Base-by-base conservation (phyloP, 2,888 invertebrate genomes). In the Synergus itoensis region DNA sequence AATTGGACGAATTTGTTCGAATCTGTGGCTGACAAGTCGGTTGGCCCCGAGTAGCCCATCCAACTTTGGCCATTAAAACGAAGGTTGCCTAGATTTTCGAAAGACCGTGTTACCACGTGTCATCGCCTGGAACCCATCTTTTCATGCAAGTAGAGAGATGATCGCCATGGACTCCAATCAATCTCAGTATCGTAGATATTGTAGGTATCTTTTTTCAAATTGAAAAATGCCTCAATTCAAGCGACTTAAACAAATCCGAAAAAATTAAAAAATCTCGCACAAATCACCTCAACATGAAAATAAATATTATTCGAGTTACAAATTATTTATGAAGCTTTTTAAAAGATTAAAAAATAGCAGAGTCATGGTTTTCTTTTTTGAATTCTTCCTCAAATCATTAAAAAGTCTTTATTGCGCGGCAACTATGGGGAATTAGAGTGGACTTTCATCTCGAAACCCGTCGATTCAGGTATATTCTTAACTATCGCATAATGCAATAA, bases 101-200 rank as follows among this genome's bases (percentile, higher is more conserved):
- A 86, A 83, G 86, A 62, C 18, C 14, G 21, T 21, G 21, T 28
- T 21, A 21, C 84, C 79, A 84, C 83, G 83, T 83, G 83, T 85
- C 82, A 81, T 83, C 84, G 82, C 84, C 84, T 84, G 81, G 80
- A 80, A 82, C 79, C 75, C 65, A 80, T 60, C 67, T 9, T 57
- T 36, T 62, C 75, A 80, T 36, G 11, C 36, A 73, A 16, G 73
- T 53, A 28, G 28, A 87, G 89, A 88, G 80, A 91, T 91, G 91
- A 89, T 89, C 89, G 87, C 86, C 79, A 91, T 90, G 91, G 90
- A 91, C 84, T 85, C 85, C 78, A 79, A 84, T 79, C 85, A 88
- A 57, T 85, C 88, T 67, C 88, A 88, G 76, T 90, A 87, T 83
- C 86, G 85, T 65, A 89, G 87, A 89, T 89, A 89, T 82, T 90